Evolutionary conservation across 2,888 invertebrate species (phyloP), one percentile per base, ranked within the genome.

Genomic region (Amblyteles armatorius): DNA sequence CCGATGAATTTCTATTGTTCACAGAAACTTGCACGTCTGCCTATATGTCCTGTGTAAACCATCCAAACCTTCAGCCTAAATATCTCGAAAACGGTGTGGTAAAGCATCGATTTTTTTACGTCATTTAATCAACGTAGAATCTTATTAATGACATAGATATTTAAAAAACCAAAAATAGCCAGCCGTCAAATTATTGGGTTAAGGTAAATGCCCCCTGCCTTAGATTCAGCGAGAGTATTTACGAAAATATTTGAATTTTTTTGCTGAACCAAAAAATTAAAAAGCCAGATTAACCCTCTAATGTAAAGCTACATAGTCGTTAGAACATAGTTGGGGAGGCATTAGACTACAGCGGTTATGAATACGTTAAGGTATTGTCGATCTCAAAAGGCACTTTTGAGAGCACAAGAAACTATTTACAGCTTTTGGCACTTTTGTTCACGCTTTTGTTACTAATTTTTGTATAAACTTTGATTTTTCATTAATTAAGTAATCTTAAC

Each of bases 271-370:
- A 60, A 33, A 6, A 26, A 29, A 29, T 3, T 16, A 11, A n/a
- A 33, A 63, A 16, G 48, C 48, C 50, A 57, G 11, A 50, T 79
- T 50, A 57, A 78, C 72, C 36, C 67, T 83, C 73, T 40, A 60
- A 36, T 55, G 67, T 36, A 40, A 57, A 65, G 33, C 33, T 16
- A 50, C 50, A 36, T 57, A 52, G 44, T 63, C 29, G 29, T 29
- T 52, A 26, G 55, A 71, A 80, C 29, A 33, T 57, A 67, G 57
- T 57, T 44, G 16, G 63, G 63, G n/a, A n/a, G 36, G 29, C 57
- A 44, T 50, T 36, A 40, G n/a, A 68, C 40, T 19, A 22, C 52
- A 57, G 60, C 26, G 57, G 26, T 22, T 22, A 26, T 63, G 29
- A 63, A 33, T 33, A 4, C 16, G 1, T 16, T 63, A 16, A 63